Evolutionary conservation across 2,888 invertebrate species (phyloP).

Genomic region (Formica aserva): DNA sequence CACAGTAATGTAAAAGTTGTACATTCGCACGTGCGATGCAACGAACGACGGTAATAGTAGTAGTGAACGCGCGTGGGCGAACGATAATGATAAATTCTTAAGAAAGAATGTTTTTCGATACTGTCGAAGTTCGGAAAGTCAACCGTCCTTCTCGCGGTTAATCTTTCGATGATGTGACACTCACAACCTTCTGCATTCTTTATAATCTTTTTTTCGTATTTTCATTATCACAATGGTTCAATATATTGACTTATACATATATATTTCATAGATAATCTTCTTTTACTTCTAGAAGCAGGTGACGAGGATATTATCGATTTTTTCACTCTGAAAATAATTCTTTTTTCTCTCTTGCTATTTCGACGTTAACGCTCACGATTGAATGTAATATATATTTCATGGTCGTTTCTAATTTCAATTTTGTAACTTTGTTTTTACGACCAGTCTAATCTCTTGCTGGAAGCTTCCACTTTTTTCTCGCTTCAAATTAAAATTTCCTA

Average conservation of each 20-base stretch:
- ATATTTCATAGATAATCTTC: slow-evolving; percentile 64
- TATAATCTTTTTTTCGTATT: slow-evolving; percentile 52
- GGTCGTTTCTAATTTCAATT: slow-evolving; percentile 9
- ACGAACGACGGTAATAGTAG: slow-evolving; percentile 13
- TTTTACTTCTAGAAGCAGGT: slow-evolving; percentile 55
- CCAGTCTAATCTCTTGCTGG: not conserved
- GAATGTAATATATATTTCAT: not conserved
- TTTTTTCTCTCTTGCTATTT: not conserved
- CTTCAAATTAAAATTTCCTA: not conserved
- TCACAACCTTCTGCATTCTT: slow-evolving; percentile 68
- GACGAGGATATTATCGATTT: slow-evolving; percentile 30
- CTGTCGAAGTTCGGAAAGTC: slow-evolving; percentile 21
- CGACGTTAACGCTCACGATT: not conserved
- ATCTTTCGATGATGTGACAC: slow-evolving; percentile 60
- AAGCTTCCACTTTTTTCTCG: not conserved
- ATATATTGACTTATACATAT: slow-evolving; percentile 72
- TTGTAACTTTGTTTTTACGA: not conserved
- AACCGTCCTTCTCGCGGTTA: slow-evolving; percentile 28
- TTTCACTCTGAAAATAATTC: not conserved
- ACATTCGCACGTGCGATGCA: slow-evolving; percentile 41
- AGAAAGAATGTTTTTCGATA: slow-evolving; percentile 44
- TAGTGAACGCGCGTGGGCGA: slow-evolving; percentile 42
- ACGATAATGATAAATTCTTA: slow-evolving; percentile 42
- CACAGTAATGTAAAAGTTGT: slow-evolving; percentile 7
- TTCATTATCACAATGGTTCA: slow-evolving; percentile 73